Percentiles rank a stretch among this genome's conserved stretches.
These are phyloP conservation scores for Dynastes hyllus DNA, from an alignment of 2,888 invertebrate species.

Conservation along the genomic window DNA sequence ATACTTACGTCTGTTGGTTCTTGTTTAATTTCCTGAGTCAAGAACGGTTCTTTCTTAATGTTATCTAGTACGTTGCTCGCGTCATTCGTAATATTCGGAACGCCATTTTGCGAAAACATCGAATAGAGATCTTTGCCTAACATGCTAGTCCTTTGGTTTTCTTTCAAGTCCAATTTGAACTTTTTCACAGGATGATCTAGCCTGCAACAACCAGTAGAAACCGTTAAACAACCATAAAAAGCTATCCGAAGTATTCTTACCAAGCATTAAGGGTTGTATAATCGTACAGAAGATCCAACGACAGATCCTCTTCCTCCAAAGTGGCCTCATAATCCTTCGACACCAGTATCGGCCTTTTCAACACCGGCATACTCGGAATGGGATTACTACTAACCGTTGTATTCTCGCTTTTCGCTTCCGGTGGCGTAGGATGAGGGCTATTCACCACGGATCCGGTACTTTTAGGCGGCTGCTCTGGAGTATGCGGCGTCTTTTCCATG, in stretches of 20 bases:
- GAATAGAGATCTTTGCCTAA: constrained; percentile 69
- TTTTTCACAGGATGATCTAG: constrained; percentile 93
- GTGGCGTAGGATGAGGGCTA: constrained; percentile 57
- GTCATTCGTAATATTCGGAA: constrained; percentile 54
- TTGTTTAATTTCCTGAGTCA: constrained; percentile 77
- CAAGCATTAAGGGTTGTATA: constrained; percentile 89
- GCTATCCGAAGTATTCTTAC: constrained; percentile 72
- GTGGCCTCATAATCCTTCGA: constrained; percentile 86
- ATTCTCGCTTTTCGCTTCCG: constrained; percentile 64
- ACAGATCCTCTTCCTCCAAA: constrained; percentile 86
- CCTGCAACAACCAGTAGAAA: constrained; percentile 71
- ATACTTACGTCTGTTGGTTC: constrained; percentile 71
- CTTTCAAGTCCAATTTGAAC: constrained; percentile 79
- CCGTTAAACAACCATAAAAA: background rate
- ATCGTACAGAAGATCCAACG: constrained; percentile 89
- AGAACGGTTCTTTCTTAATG: constrained; percentile 60
- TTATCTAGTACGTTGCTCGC: constrained; percentile 61
- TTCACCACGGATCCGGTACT: constrained; percentile 62
- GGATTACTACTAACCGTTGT: constrained; percentile 57
- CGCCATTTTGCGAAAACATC: constrained; percentile 64
- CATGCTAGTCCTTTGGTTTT: constrained; percentile 68
- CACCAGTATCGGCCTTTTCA: constrained; percentile 86
- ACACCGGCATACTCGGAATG: constrained; percentile 57
- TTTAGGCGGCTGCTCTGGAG: constrained; percentile 59
- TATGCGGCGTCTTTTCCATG: constrained; percentile 62